A percentile compares a stretch with the other conserved stretches of the same genome.
These are phyloP conservation scores for Hippolais icterina DNA, from an alignment of 2,113 vertebrate species.

Conservation along the genomic window DNA sequence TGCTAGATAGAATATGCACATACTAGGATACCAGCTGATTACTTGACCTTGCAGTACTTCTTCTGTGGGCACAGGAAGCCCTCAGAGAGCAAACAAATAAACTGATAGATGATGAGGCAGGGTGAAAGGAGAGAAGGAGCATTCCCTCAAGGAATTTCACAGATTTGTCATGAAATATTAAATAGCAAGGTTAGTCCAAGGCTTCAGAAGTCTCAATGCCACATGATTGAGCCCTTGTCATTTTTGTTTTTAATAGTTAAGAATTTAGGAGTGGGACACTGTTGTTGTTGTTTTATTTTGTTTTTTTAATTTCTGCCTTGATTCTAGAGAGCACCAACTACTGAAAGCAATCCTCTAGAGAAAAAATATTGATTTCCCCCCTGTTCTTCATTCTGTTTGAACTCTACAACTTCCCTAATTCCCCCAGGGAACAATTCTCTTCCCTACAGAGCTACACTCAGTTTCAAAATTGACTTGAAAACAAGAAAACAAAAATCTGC, in stretches of 20 bases:
- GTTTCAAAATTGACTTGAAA: constrained; percentile 66
- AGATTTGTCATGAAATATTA: background rate
- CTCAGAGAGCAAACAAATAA: background rate
- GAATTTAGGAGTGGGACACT: background rate
- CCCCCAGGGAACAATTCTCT: constrained; percentile 54
- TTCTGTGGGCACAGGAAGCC: background rate
- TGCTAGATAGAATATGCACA: background rate
- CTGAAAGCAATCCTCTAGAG: constrained; percentile 18
- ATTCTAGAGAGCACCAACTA: constrained; percentile 20
- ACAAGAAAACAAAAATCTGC: constrained; percentile 65
- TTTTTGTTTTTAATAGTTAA: background rate
- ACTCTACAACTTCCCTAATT: constrained; percentile 50
- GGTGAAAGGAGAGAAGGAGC: background rate
- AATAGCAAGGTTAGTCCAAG: background rate
- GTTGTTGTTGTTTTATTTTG: background rate
- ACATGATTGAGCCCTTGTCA: background rate
- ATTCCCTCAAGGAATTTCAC: background rate
- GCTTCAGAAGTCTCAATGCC: background rate
- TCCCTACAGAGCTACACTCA: constrained; percentile 54
- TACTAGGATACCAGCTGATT: background rate
- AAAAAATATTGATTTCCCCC: constrained; percentile 1
- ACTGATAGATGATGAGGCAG: background rate
- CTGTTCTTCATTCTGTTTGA: constrained; percentile 48
- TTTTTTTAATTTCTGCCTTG: background rate
- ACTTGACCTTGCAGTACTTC: background rate